Percentiles rank a stretch among this genome's conserved stretches.
phyloP scores from a whole-genome alignment of 2,888 invertebrate genomes.

The Hemicrepidius hirtus region DNA sequence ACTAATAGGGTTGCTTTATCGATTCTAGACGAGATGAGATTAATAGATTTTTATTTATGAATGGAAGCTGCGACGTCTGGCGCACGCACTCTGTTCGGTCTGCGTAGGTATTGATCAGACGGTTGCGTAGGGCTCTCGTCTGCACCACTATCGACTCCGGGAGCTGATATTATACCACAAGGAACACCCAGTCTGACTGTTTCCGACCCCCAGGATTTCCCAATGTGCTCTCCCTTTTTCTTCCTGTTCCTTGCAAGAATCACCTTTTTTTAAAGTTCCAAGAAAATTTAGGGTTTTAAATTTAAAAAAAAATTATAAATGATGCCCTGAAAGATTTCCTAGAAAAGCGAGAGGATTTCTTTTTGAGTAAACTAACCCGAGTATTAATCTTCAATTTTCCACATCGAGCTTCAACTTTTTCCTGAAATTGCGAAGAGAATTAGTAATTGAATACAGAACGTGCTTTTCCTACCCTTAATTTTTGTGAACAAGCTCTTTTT shows the following conservation, averaged over 20 bases:
- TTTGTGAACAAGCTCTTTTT: no score
- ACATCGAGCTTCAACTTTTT: no score
- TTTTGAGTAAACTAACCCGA: no score
- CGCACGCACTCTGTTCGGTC: conserved; percentile 52
- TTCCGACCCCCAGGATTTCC: conserved; percentile 41
- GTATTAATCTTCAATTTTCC: no score
- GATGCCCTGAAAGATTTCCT: no score
- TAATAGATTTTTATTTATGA: conserved; percentile 53
- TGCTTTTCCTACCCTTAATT: no score
- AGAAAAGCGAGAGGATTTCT: no score
- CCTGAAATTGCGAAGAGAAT: no score
- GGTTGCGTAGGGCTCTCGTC: conserved; percentile 51
- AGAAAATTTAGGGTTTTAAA: no score
- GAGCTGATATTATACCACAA: conserved; percentile 47
- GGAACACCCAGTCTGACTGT: conserved; percentile 48
- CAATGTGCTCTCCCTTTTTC: conserved; percentile 33
- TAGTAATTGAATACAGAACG: no score
- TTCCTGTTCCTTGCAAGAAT: conserved; percentile 39
- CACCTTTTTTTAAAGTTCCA: no score
- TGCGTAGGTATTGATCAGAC: conserved; percentile 56
- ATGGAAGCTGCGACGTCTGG: conserved; percentile 47
- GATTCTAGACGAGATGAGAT: conserved; percentile 23
- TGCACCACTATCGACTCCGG: conserved; percentile 55
- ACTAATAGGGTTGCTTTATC: conserved; percentile 3
- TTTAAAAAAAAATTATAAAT: no score